phyloP scores from a whole-genome alignment of 1,140 invertebrate genomes.

The Drosophila mauritiana region DNA sequence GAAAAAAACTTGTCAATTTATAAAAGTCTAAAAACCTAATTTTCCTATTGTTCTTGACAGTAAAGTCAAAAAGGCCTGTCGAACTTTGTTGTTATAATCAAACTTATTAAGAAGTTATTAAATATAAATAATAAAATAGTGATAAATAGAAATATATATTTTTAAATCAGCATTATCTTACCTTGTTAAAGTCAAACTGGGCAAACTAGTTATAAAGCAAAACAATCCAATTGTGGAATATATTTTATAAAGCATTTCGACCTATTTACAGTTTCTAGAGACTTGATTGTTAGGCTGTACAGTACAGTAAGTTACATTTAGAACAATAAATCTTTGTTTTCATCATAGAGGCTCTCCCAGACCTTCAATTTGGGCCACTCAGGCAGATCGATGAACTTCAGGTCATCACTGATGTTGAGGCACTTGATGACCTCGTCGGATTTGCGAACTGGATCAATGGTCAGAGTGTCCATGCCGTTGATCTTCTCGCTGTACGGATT shows the following conservation, averaged over 20 bases:
- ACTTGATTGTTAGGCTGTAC: neutral
- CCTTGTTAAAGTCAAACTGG: too few relatives aligned
- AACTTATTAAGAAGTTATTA: neutral
- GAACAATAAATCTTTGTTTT: slow-evolving; percentile 63
- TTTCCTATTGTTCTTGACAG: slow-evolving; percentile 21
- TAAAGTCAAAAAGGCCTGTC: slow-evolving; percentile 8
- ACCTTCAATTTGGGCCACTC: slow-evolving; percentile 81
- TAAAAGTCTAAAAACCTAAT: slow-evolving; percentile 15
- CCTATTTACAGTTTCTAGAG: slow-evolving; percentile 21
- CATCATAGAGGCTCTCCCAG: slow-evolving; percentile 82
- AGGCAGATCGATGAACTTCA: slow-evolving; percentile 82
- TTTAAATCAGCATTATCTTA: too few relatives aligned
- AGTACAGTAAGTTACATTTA: slow-evolving; percentile 6
- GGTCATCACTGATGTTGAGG: slow-evolving; percentile 84
- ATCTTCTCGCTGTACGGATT: slow-evolving; percentile 75
- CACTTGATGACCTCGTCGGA: slow-evolving; percentile 74
- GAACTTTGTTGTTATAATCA: slow-evolving; percentile 1
- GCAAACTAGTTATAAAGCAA: too few relatives aligned
- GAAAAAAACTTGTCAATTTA: slow-evolving; percentile 17
- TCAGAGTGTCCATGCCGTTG: slow-evolving; percentile 69
- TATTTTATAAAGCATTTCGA: slow-evolving; percentile 37
- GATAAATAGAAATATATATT: too few relatives aligned
- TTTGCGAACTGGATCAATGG: slow-evolving; percentile 72
- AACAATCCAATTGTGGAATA: slow-evolving; percentile 3
- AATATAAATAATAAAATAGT: too few relatives aligned